Percentiles rank a stretch among this genome's conserved stretches.
phyloP scores from a whole-genome alignment of 1,140 invertebrate genomes.

The Piezodorus guildinii region DNA sequence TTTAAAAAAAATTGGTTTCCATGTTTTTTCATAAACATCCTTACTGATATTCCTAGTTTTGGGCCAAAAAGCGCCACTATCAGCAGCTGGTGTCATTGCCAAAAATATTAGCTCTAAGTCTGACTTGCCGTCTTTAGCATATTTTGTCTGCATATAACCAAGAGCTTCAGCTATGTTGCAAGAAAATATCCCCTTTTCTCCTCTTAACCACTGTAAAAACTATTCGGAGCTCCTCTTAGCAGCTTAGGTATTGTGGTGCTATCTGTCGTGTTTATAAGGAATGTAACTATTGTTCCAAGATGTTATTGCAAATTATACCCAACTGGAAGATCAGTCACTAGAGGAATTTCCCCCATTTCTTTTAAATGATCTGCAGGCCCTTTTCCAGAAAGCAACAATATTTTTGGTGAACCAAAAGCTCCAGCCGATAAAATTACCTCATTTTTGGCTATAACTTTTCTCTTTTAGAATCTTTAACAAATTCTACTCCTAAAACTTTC shows the following conservation, averaged over 20 bases:
- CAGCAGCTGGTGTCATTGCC: slow-evolving; percentile 42
- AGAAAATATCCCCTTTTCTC: slow-evolving; percentile 34
- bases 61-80: slow-evolving; percentile 39
- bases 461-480: slow-evolving; percentile 43
- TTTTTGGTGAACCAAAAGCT: slow-evolving; percentile 32
- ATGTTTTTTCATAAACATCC: slow-evolving; percentile 50
- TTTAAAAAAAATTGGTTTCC: slow-evolving; percentile 37
- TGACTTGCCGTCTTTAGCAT: slow-evolving; percentile 33
- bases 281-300: slow-evolving; percentile 25
- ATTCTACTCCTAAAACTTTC: slow-evolving; percentile 55
- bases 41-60: slow-evolving; percentile 41
- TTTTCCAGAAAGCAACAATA: slow-evolving; percentile 41
- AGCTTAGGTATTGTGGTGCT: slow-evolving; percentile 18
- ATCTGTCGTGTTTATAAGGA: slow-evolving; percentile 30
- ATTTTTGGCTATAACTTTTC: slow-evolving; percentile 45
- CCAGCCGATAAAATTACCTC: slow-evolving; percentile 45
- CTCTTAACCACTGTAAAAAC: slow-evolving; percentile 33
- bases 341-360: slow-evolving; percentile 28
- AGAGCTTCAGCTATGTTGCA: slow-evolving; percentile 34
- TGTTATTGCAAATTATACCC: slow-evolving; percentile 42
- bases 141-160: slow-evolving; percentile 35
- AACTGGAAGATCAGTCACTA: slow-evolving; percentile 27
- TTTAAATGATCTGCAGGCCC: slow-evolving; percentile 37
- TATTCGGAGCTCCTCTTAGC: neutral
- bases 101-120: slow-evolving; percentile 31